A percentile compares a stretch with the other conserved stretches of the same genome.
Conservation (phyloP, 2,113 vertebrate species). For the Sinocyclocheilus anophthalmus region DNA sequence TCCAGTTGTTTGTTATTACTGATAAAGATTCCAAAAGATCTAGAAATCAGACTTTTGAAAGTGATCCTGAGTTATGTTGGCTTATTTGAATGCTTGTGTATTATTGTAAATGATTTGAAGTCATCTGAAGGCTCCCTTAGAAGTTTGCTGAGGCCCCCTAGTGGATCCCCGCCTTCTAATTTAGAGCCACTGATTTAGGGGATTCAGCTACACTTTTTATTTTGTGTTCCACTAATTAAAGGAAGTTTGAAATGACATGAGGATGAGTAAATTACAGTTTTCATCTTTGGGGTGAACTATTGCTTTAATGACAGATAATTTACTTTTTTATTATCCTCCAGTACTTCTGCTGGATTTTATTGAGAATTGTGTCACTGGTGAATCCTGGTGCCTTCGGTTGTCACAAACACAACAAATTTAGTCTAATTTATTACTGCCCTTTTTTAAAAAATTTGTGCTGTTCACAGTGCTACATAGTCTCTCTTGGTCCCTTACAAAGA, state of each 20-base stretch:
- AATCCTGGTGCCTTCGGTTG: not conserved
- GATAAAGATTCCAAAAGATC: too few relatives aligned
- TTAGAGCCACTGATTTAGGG: not conserved
- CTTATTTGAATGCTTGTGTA: too few relatives aligned
- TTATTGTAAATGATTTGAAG: not conserved
- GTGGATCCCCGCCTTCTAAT: not conserved
- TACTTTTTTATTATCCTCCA: not conserved
- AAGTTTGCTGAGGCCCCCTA: not conserved
- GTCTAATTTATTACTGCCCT: constrained; percentile 1
- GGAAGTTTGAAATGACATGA: not conserved
- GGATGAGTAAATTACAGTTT: not conserved
- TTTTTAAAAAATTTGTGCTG: not conserved
- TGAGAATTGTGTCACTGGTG: not conserved
- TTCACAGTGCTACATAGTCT: not conserved
- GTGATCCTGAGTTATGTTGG: too few relatives aligned
- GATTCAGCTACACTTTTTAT: not conserved
- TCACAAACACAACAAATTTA: not conserved
- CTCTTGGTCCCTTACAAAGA: constrained; percentile 37
- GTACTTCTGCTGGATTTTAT: not conserved
- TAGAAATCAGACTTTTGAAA: too few relatives aligned
- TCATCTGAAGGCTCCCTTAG: not conserved
- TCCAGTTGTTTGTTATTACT: too few relatives aligned
- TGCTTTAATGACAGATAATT: not conserved
- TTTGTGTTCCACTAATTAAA: not conserved
- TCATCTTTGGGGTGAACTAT: not conserved